These are phyloP conservation scores for Mellivora capensis DNA, from an alignment of 2,113 vertebrate genomes.

Conservation along the genomic window DNA sequence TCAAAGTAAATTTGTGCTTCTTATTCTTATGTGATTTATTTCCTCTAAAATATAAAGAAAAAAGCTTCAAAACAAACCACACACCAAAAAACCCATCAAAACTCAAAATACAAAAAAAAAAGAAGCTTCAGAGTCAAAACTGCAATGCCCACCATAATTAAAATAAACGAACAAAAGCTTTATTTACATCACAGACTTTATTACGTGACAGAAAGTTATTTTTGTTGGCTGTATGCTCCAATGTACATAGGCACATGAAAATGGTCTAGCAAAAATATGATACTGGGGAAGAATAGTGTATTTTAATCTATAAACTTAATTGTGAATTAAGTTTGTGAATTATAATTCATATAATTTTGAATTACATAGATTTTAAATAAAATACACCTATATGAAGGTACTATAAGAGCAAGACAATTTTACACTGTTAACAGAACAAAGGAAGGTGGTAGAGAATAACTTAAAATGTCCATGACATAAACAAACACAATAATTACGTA, in stretches of 20 bases:
- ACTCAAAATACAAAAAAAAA: neutral
- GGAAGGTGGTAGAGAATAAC: neutral
- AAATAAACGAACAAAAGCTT: neutral
- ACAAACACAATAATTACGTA: neutral
- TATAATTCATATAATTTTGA: neutral
- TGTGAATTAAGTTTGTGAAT: neutral
- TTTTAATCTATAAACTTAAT: slow-evolving; percentile 2
- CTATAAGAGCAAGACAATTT: neutral
- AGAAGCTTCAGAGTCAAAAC: neutral
- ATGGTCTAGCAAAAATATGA: neutral
- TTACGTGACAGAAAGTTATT: neutral
- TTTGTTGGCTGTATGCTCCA: neutral
- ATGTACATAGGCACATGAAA: neutral
- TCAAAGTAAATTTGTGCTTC: neutral
- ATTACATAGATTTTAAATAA: slow-evolving; percentile 6
- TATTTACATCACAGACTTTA: neutral
- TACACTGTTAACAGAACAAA: neutral
- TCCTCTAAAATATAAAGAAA: slow-evolving; percentile 8
- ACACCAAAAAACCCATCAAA: neutral
- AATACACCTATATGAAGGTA: neutral
- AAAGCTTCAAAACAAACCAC: neutral
- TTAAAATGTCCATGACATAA: neutral
- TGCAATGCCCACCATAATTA: neutral
- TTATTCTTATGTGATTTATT: neutral
- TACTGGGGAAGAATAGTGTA: neutral